These are phyloP conservation scores for Sphecodes monilicornis DNA, from an alignment of 2,888 invertebrate genomes.

Conservation along the genomic window DNA sequence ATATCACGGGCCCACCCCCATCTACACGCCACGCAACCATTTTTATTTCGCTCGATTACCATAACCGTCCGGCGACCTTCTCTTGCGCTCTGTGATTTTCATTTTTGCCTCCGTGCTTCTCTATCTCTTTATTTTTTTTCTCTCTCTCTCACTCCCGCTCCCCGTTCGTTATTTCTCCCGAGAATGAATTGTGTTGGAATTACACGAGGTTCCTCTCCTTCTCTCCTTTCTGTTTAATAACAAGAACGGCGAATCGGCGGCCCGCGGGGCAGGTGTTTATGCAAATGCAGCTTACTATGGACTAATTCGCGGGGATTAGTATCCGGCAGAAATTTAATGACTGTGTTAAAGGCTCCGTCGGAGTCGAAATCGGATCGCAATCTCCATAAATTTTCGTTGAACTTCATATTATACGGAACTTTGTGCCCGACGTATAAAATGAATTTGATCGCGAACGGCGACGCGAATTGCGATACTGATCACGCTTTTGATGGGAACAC, in stretches of 20 bases:
- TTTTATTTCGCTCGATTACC: slow-evolving; percentile 35
- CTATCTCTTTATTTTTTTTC: neutral
- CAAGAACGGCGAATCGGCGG: neutral
- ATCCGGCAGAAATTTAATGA: slow-evolving; percentile 4
- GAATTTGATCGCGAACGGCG: neutral
- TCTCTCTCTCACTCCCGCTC: neutral
- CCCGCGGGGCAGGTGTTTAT: neutral
- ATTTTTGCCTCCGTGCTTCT: neutral
- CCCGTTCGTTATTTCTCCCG: neutral
- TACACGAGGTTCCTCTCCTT: neutral
- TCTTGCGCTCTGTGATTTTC: slow-evolving; percentile 16
- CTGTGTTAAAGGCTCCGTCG: slow-evolving; percentile 7
- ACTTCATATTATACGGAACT: neutral
- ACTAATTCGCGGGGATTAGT: slow-evolving; percentile 2
- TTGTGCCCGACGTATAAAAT: neutral
- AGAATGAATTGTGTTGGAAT: neutral
- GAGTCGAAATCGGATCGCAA: neutral
- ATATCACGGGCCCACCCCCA: slow-evolving; percentile 14
- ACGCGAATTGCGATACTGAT: neutral
- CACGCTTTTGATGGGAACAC: neutral
- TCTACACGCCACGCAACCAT: slow-evolving; percentile 31
- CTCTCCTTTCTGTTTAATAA: neutral
- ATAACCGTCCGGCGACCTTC: neutral
- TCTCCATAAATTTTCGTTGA: neutral
- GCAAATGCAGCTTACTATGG: neutral